These are phyloP conservation scores for Dryadula phaetusa DNA, from an alignment of 2,888 invertebrate species.

Conservation along the genomic window DNA sequence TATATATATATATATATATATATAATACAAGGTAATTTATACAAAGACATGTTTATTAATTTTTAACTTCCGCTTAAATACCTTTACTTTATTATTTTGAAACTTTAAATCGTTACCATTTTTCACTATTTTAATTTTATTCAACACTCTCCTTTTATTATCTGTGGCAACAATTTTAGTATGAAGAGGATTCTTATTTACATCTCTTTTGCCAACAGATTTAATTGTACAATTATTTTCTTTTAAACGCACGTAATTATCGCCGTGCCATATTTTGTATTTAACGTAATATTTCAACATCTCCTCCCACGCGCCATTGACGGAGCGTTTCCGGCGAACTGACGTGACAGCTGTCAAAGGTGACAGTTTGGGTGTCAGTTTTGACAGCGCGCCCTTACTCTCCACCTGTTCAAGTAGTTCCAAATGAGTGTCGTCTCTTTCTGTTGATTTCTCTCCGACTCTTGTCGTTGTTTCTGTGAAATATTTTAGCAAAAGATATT, in stretches of 20 bases:
- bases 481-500: neutral
- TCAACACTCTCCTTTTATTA: neutral
- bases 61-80: neutral
- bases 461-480: slow-evolving; percentile 25
- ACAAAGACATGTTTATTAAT: neutral
- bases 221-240: slow-evolving; percentile 34
- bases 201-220: slow-evolving; percentile 13
- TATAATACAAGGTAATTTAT: neutral
- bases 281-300: slow-evolving; percentile 67
- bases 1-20: too few relatives aligned
- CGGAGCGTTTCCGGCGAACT: slow-evolving; percentile 56
- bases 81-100: neutral
- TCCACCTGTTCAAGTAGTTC: slow-evolving; percentile 46
- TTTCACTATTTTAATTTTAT: neutral
- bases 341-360: slow-evolving; percentile 47
- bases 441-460: slow-evolving; percentile 6
- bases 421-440: slow-evolving; percentile 23
- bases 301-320: slow-evolving; percentile 54
- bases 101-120: neutral
- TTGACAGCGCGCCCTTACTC: slow-evolving; percentile 42
- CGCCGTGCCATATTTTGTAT: slow-evolving; percentile 65
- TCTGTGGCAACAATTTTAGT: neutral
- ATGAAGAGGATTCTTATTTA: neutral
- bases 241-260: slow-evolving; percentile 38
- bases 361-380: slow-evolving; percentile 42